Evolutionary conservation across 2,888 invertebrate species (phyloP), one percentile per base, ranked within the genome.

Genomic region (Trachelus tabidus): DNA sequence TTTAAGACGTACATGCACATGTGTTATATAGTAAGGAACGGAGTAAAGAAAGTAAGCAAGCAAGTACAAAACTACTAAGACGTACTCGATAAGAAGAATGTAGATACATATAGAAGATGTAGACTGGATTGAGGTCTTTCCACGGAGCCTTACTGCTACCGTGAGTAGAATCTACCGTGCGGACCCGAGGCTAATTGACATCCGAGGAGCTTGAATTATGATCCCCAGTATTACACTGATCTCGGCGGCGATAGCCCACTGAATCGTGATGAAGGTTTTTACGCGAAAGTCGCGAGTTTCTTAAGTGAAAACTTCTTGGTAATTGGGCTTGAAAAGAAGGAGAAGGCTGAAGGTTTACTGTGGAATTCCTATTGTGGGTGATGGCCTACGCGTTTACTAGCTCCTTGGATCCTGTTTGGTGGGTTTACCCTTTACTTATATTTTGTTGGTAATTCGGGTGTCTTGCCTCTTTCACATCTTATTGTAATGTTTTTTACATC

Each of bases 151-250:
- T n/a, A 31, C 73, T 37, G 73, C 68, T 68, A 56, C 37, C n/a
- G 34, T 31, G 78, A 56, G 34, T 69, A 56, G 68, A 34, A 34
- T 74, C 74, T 23, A 34, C 74, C 74, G 56, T 56, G 56, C 74
- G 31, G 74, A 35, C 35, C 74, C 12, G 35, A 74, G 73, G 79
- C 79, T 79, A 79, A 79, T 79, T 79, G 79, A 79, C 79, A 79
- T 79, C 79, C 79, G 76, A 79, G 79, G 73, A 73, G 34, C 73
- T 76, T 79, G 79, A 79, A 76, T 79, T 79, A 79, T 79, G 79
- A 79, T 79, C 79, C 76, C 79, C 79, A 69, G 79, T 79, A 77
- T 79, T 79, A 79, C 79, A 79, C 79, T 76, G 79, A 79, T 79
- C 79, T 77, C 79, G 73, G 76, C 79, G 69, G 74, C 79, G 79